Conservation (phyloP, 2,888 invertebrate species). For the Latrodectus elegans region DNA sequence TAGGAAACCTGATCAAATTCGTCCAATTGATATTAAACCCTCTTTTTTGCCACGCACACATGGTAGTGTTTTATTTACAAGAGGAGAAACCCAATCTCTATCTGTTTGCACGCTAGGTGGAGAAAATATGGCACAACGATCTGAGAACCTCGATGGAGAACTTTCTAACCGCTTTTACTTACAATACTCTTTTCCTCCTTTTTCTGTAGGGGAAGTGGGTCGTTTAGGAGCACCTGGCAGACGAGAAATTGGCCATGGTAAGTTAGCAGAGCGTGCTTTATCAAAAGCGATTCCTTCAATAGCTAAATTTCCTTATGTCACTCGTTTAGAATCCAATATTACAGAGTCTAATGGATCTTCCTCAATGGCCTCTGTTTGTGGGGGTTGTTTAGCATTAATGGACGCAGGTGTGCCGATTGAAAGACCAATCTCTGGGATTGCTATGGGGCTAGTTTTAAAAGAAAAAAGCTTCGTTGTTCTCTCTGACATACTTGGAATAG, state of each 20-base stretch:
- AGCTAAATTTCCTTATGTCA: not conserved
- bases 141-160: not conserved
- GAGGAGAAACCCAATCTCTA: not conserved
- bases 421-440: not conserved
- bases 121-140: not conserved
- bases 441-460: constrained; percentile 1
- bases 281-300: not conserved
- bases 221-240: not conserved
- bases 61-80: not conserved
- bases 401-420: not conserved
- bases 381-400: not conserved
- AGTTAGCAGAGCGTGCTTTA: not conserved
- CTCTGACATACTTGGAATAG: not conserved
- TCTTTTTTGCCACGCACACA: not conserved
- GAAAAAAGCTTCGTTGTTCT: not conserved
- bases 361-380: constrained; percentile 7
- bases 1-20: not conserved
- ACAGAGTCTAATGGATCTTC: not conserved
- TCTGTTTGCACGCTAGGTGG: not conserved
- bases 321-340: not conserved
- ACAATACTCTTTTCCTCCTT: not conserved
- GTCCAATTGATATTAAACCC: not conserved
- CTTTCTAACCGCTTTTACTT: not conserved
- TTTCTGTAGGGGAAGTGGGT: not conserved
- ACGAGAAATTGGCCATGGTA: constrained; percentile 7